Base-by-base conservation (phyloP, 2,113 vertebrate species). In the Myotis yumanensis region DNA sequence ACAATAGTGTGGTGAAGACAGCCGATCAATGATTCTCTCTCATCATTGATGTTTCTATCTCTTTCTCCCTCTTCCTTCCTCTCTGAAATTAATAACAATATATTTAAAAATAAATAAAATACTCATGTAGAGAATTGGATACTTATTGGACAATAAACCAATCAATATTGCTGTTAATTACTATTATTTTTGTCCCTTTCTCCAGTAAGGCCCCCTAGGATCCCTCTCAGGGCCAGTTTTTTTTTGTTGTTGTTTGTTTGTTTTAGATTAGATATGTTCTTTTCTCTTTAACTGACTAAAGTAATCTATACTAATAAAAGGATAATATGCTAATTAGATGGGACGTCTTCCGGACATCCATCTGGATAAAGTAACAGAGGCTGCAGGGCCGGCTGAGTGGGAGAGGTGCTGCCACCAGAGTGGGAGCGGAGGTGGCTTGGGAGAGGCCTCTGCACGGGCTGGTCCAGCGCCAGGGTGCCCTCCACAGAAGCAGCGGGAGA, bases 341-440 rank as follows among this genome's bases (percentile, higher is more conserved):
- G 25, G 57, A 59, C 8, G 4, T 59, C 10, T 59, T 59, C 23
- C 1, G 4, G 57, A 28, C 25, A 23, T 59, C 57, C 57, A 28
- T 28, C 23, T 11, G 3, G 57, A 59, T 23, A 59, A 59, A 59
- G 57, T 59, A 59, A 59, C 57, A 59, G 57, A 4, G 25, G 1
- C 23, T 59, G 23, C 10, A 0, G 23, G 23, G 10, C 57, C 10
- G 0, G 57, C 1, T 10, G 10, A 11, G 11, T 23, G 25, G 23
- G 54, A 57, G 22, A 59, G 57, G 57, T 4, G 23, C 23, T 3
- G 1, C 23, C 57, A 25, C 3, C 1, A 23, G 57, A 59, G 23
- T 11, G 23, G 57, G 23, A 59, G 23, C 0, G 4, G 23, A 59
- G 57, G 57, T 10, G 10, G 57, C 2, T 23, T 59, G 23, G 23